phyloP scores from a whole-genome alignment of 1,140 invertebrate species.

The Monochamus saltuarius region DNA sequence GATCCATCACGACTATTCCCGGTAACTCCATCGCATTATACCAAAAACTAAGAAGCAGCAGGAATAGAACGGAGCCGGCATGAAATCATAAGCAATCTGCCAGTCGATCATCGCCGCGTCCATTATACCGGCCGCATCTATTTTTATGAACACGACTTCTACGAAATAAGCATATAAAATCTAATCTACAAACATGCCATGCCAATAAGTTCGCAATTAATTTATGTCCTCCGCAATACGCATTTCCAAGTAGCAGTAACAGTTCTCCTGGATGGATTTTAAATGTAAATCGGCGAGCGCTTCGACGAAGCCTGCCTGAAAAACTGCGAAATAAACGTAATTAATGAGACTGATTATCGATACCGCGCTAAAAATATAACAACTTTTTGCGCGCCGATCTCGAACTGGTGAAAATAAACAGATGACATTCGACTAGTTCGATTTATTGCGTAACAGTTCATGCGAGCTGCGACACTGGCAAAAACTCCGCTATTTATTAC shows the following conservation, averaged over 20 bases:
- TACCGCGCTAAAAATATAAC: background rate
- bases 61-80: background rate
- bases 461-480: constrained; percentile 14
- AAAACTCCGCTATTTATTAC: constrained; percentile 17
- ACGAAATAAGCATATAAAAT: constrained; percentile 27
- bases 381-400: no score
- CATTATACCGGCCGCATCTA: constrained; percentile 9
- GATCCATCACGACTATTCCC: constrained; percentile 2
- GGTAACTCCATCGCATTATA: background rate
- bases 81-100: constrained; percentile 1
- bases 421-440: constrained; percentile 27
- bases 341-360: constrained; percentile 25
- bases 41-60: background rate
- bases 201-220: constrained; percentile 17
- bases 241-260: constrained; percentile 20
- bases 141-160: constrained; percentile 30
- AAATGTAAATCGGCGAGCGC: constrained; percentile 22
- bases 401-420: constrained; percentile 19
- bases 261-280: constrained; percentile 11
- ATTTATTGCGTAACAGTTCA: constrained; percentile 28
- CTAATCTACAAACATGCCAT: constrained; percentile 20
- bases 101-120: constrained; percentile 12
- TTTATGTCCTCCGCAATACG: constrained; percentile 14
- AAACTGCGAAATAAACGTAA: constrained; percentile 24
- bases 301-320: constrained; percentile 9